Evolutionary conservation across 2,888 invertebrate genomes (phyloP).

Genomic region (Melinopterus prodromus): DNA sequence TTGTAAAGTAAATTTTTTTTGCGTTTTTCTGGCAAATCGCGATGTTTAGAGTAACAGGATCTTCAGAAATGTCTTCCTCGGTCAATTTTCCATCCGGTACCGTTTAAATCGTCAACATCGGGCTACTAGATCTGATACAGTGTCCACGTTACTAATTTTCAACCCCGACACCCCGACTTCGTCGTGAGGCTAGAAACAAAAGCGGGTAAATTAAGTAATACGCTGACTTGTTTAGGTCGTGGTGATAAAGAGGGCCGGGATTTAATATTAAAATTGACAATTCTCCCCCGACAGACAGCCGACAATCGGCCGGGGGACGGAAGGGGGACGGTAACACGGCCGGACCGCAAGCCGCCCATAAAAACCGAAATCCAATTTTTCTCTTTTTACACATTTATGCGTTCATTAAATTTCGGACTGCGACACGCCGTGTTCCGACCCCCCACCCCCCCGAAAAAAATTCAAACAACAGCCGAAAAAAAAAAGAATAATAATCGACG

Average conservation of each 20-base stretch:
- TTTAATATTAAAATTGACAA: conserved; percentile 27
- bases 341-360: conserved; percentile 6
- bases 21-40: no score
- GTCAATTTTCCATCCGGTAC: no score
- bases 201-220: not conserved
- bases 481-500: not conserved
- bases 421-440: not conserved
- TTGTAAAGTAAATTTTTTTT: no score
- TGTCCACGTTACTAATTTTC: no score
- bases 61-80: no score
- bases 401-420: conserved; percentile 19
- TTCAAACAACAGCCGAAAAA: not conserved
- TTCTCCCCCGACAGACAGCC: conserved; percentile 6
- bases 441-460: not conserved
- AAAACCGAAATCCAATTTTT: conserved; percentile 23
- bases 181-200: not conserved
- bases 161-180: no score
- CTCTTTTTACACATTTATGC: conserved; percentile 25
- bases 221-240: not conserved
- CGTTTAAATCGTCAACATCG: no score
- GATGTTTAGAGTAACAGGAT: no score
- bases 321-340: not conserved
- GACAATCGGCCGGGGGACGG: conserved; percentile 7
- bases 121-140: no score
- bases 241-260: not conserved